Percentiles rank a stretch among this genome's conserved stretches.
phyloP scores from a whole-genome alignment of 2,113 vertebrate genomes.

The Nerophis lumbriciformis region DNA sequence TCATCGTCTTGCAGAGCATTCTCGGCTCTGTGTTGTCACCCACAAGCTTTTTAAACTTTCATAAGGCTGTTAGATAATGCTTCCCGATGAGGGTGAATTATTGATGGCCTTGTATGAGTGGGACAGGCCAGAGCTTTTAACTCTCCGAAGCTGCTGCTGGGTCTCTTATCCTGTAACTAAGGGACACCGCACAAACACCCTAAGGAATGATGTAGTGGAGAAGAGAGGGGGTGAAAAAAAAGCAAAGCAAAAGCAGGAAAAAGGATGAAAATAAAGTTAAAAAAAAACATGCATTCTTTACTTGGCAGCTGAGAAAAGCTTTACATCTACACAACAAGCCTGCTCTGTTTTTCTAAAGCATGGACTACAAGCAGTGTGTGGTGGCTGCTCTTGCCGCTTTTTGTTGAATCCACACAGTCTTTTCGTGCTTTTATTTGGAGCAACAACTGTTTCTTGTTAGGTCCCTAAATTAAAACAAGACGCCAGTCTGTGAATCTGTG shows the following conservation, averaged over 20 bases:
- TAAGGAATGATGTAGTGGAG: constrained; percentile 70
- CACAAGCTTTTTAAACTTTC: constrained; percentile 62
- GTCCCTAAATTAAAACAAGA: constrained; percentile 17
- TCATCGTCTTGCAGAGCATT: constrained; percentile 52
- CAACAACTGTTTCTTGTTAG: constrained; percentile 31
- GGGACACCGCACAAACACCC: constrained; percentile 71
- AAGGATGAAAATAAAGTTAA: constrained; percentile 63
- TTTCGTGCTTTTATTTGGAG: constrained; percentile 18
- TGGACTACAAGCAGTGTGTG: constrained; percentile 36
- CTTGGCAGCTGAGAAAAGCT: constrained; percentile 53
- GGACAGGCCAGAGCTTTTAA: constrained; percentile 71
- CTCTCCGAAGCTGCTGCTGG: constrained; percentile 47
- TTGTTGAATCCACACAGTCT: constrained; percentile 30
- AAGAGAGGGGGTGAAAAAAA: constrained; percentile 10
- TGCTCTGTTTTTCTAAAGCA: constrained; percentile 43
- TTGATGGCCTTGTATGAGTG: constrained; percentile 70
- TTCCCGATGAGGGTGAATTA: constrained; percentile 71
- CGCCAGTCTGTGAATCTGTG: not conserved
- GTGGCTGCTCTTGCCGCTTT: constrained; percentile 40
- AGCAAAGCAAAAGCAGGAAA: constrained; percentile 32
- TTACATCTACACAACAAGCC: constrained; percentile 35
- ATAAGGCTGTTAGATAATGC: constrained; percentile 74
- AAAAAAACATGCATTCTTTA: constrained; percentile 54
- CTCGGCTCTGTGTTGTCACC: constrained; percentile 60
- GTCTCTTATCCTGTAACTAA: constrained; percentile 70